Base-by-base conservation (phyloP, 2,797 vertebrate genomes). In the Microhierax caerulescens region DNA sequence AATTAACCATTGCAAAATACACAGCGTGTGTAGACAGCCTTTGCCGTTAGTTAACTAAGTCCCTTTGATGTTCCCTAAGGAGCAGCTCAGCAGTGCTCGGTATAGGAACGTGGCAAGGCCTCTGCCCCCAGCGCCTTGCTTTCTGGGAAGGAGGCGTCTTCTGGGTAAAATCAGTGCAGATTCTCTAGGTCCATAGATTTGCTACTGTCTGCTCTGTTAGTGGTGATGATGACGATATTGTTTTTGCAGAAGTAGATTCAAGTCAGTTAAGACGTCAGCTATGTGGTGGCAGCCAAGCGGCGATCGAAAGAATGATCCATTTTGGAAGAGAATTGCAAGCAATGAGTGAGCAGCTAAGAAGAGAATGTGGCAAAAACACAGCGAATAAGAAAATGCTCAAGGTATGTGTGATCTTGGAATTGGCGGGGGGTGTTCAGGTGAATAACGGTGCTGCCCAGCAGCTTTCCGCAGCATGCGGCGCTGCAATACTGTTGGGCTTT, bases 271-370 rank as follows among this genome's bases (percentile, higher is more conserved):
- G 99, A 97, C 98, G 99, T 85, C 99, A 99, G 98, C 97, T 99
- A 32, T 99, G 99, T 30, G 99, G 99, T 19, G 99, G 99, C 61
- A 99, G 99, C 98, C 99, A 99, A 95, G 99, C 99, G 0, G 99
- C 99, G 91, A 99, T 99, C n/a, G 99, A 99, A 97, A 98, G 99
- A 70, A 99, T 99, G 99, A 99, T 99, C 98, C 99, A 99, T 83
- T 99, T 99, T 70, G 99, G 99, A 92, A 98, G 99, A 96, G 99
- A 99, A 97, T 97, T 99, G 70, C 99, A 99, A 98, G 99, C 99
- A 30, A 99, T 99, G 99, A 99, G 99, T 1, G 99, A 99, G 95
- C 99, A 99, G 37, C 98, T 99, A 50, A 99, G 99, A 96, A 98
- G 99, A 69, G 99, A 99, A 95, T 99, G 99, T 81, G 99, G 99